Evolutionary conservation across 1,140 invertebrate genomes (phyloP).

Genomic region (Zaprionus taronus): DNA sequence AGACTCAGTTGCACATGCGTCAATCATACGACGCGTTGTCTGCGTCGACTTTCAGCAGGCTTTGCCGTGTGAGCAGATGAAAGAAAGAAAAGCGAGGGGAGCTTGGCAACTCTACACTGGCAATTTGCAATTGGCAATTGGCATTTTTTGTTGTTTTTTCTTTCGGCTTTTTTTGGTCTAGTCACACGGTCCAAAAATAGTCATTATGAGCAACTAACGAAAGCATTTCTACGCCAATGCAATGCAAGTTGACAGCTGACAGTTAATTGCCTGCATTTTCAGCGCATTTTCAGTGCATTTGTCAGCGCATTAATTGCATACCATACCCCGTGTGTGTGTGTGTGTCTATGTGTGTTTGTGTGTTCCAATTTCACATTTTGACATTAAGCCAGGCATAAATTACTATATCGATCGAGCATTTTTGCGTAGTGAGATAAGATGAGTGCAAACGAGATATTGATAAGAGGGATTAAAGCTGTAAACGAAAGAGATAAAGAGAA

Average conservation of each 20-base stretch:
- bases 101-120: not conserved
- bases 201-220: constrained; percentile 71
- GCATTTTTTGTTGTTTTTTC: constrained; percentile 1
- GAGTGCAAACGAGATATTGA: not conserved
- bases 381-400: not conserved
- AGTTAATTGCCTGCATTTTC: constrained; percentile 66
- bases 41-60: constrained; percentile 41
- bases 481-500: not conserved
- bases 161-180: constrained; percentile 37
- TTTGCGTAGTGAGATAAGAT: not conserved
- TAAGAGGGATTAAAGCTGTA: not conserved
- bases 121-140: constrained; percentile 36
- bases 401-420: not conserved
- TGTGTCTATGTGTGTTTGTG: not conserved
- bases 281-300: constrained; percentile 53
- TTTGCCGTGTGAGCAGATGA: constrained; percentile 6
- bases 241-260: constrained; percentile 46
- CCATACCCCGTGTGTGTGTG: not conserved
- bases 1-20: constrained; percentile 19
- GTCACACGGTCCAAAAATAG: constrained; percentile 74
- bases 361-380: constrained; percentile 8
- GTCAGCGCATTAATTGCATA: constrained; percentile 19
- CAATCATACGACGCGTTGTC: constrained; percentile 67
- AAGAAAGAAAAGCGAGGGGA: not conserved
- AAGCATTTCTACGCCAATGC: constrained; percentile 26